These are phyloP conservation scores for Psammodynastes pulverulentus DNA, from an alignment of 2,113 vertebrate species.

Conservation along the genomic window DNA sequence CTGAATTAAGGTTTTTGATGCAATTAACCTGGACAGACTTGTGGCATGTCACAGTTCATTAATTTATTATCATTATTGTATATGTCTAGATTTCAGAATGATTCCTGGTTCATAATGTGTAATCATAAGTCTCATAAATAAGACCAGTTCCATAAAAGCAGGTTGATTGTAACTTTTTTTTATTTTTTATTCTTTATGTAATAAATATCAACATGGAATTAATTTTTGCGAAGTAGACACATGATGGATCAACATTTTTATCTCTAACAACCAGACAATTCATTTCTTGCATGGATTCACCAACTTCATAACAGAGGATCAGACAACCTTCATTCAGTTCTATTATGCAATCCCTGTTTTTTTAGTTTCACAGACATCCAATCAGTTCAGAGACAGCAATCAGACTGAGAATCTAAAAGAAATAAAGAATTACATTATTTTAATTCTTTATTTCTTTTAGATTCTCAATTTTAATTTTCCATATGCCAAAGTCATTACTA, in stretches of 20 bases:
- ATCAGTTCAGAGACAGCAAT: too few relatives aligned
- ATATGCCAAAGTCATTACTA: not conserved
- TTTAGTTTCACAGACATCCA: not conserved
- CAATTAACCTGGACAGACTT: not conserved
- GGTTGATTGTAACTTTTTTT: not conserved
- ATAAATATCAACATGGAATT: not conserved
- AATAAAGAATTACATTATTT: too few relatives aligned
- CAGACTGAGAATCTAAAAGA: too few relatives aligned
- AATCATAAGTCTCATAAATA: not conserved
- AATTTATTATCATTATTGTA: not conserved
- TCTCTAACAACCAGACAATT: not conserved
- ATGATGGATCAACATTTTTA: not conserved
- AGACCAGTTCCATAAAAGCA: not conserved
- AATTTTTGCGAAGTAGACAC: not conserved
- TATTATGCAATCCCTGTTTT: not conserved
- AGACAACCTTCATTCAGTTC: not conserved
- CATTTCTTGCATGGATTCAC: not conserved
- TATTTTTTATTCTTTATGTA: not conserved
- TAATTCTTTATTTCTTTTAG: not conserved
- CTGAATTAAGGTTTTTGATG: not conserved
- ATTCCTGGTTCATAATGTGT: not conserved
- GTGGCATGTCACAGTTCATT: not conserved
- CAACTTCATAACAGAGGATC: not conserved
- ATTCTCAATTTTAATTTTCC: not conserved
- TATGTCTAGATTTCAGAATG: not conserved